These are phyloP conservation scores for Chrysomela aeneicollis DNA, from an alignment of 2,888 invertebrate genomes.

Conservation along the genomic window DNA sequence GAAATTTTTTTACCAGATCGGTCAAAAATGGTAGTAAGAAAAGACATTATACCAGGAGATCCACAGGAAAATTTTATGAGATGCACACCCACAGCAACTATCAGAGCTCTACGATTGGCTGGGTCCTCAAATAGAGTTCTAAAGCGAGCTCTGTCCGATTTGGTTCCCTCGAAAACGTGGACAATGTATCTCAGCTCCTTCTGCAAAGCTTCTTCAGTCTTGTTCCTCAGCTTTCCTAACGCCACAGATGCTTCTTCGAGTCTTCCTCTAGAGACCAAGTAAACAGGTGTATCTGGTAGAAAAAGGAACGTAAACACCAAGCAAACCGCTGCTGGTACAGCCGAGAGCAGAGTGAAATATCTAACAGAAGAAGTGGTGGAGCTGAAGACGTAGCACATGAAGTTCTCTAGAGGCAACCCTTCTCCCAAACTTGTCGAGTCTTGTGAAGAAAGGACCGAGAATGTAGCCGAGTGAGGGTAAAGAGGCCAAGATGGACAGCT, in stretches of 20 bases:
- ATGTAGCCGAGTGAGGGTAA: neutral
- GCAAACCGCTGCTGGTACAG: neutral
- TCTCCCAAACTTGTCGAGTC: neutral
- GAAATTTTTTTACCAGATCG: constrained; percentile 54
- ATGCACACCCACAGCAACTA: too few relatives aligned
- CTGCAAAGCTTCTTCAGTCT: neutral
- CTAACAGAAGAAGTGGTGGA: neutral
- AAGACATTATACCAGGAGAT: neutral
- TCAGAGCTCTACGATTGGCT: too few relatives aligned
- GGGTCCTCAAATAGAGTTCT: neutral
- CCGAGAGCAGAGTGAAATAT: neutral
- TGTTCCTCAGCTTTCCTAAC: neutral
- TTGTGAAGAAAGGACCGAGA: neutral
- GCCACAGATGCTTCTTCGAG: neutral
- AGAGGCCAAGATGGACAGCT: neutral
- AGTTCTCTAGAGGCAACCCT: neutral
- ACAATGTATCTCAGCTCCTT: neutral
- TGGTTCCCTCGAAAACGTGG: neutral
- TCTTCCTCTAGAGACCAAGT: neutral
- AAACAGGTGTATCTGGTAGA: constrained; percentile 11
- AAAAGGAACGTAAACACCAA: neutral
- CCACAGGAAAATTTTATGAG: neutral
- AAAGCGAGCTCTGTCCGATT: neutral
- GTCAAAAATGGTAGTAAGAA: neutral
- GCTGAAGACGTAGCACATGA: neutral